These are phyloP conservation scores for Ischnus inquisitorius DNA, from an alignment of 2,888 invertebrate species.

Conservation along the genomic window DNA sequence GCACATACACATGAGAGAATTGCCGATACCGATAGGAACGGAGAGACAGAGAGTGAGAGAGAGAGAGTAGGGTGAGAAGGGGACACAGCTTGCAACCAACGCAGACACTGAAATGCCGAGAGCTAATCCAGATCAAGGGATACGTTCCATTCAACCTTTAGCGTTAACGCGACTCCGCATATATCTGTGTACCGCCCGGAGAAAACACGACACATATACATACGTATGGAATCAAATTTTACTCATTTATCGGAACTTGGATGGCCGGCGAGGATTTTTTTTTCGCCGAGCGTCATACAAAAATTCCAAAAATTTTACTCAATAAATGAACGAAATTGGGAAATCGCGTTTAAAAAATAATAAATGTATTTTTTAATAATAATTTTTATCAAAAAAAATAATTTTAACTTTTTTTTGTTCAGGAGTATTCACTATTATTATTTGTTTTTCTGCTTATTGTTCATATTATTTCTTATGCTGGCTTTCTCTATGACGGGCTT, in stretches of 20 bases:
- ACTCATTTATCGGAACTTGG: background rate
- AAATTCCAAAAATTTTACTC: no score
- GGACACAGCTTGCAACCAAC: conserved; percentile 47
- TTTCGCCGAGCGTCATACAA: background rate
- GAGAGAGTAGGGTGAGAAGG: no score
- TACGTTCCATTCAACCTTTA: conserved; percentile 70
- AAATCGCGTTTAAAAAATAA: no score
- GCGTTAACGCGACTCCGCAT: conserved; percentile 58
- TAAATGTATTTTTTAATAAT: no score
- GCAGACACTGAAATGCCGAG: conserved; percentile 56
- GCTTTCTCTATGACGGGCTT: no score
- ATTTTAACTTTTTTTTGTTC: no score
- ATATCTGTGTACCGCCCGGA: background rate
- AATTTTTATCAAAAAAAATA: no score
- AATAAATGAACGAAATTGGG: no score
- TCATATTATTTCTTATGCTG: no score
- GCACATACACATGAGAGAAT: conserved; percentile 67
- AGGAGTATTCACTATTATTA: no score
- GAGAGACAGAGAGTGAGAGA: no score
- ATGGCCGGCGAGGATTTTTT: conserved; percentile 4
- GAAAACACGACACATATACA: conserved; percentile 6
- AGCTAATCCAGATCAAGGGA: conserved; percentile 74
- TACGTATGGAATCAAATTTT: background rate
- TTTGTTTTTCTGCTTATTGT: no score
- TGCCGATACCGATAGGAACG: conserved; percentile 55